Percentiles rank a stretch among this genome's conserved stretches.
Evolutionary conservation across 2,888 invertebrate genomes (phyloP).

Genomic region (Eugnorisma glareosa): DNA sequence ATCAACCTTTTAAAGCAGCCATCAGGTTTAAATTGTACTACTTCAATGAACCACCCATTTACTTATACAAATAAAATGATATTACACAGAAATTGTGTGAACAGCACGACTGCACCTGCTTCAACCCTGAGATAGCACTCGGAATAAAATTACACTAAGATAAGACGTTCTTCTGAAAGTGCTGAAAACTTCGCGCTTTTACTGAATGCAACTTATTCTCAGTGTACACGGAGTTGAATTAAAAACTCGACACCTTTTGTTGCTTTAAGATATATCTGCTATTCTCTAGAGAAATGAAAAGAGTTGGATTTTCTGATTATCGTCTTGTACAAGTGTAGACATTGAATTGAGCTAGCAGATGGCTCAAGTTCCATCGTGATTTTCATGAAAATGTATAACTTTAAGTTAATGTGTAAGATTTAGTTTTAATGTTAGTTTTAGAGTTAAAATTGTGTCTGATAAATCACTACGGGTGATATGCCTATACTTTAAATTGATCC

Average conservation of each 20-base stretch:
- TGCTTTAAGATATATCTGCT: conserved; percentile 4
- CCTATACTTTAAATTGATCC: neutral
- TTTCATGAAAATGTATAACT: neutral
- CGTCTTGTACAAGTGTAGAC: neutral
- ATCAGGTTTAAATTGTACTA: neutral
- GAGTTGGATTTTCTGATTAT: neutral
- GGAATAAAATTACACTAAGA: conserved; percentile 44
- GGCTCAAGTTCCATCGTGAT: no score
- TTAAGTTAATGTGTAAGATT: neutral
- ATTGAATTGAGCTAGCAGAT: neutral
- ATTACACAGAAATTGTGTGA: neutral
- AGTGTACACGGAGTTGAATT: conserved; percentile 26
- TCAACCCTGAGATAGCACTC: conserved; percentile 16
- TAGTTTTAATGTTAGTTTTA: neutral
- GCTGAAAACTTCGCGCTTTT: conserved; percentile 35
- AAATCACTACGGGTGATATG: neutral
- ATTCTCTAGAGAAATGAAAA: neutral
- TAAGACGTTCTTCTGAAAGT: conserved; percentile 28
- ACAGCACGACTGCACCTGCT: conserved; percentile 14
- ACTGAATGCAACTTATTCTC: conserved; percentile 28
- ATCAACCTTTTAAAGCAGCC: neutral
- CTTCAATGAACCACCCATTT: conserved; percentile 4
- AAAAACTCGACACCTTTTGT: conserved; percentile 45
- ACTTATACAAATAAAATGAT: conserved; percentile 17
- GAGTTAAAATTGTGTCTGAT: neutral